Evolutionary conservation across 2,797 vertebrate genomes (phyloP), one percentile per base, ranked within the genome.

Genomic region (Chelonia mydas): DNA sequence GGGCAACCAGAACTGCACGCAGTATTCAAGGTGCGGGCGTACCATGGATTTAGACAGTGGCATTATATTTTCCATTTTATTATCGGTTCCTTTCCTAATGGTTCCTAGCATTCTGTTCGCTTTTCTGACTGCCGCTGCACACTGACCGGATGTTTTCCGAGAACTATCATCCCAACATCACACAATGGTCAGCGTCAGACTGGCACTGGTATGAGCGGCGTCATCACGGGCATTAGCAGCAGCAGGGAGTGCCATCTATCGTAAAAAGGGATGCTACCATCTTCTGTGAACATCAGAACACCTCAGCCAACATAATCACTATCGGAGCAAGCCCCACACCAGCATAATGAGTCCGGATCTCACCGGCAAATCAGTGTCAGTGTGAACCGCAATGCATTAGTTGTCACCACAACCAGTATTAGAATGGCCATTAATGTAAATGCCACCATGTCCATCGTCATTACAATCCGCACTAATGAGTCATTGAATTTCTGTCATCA

Each of bases 101-200:
- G 12, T 59, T 59, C 28, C 57, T 61, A 31, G 33, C 57, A 33
- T 23, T 25, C 28, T 16, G 12, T 31, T 31, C 6, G 13, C 28
- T 59, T 28, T 31, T 59, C 15, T 59, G 27, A 57, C 55, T 28
- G 55, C 27, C 23, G 11, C 27, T 28, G 55, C 27, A 57, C 27
- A 28, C 28, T 25, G 11, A 61, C 13, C 3, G 1, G 28, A 61
- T 33, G 57, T 31, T 61, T 61, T 15, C 57, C 31, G 12, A 61
- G 57, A 57, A 61, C 57, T 15, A 12, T 33, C 28, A 31, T 31
- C 57, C 57, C 57, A 61, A 61, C 57, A 61, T 61, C 57, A 61
- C n/a, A 0, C 0, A 27, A 78, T 21, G 49, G 2, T 41, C 31
- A 76, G 83, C 93, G 80, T 61, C 45, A 23, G 0, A 0, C 53